Base-by-base conservation (phyloP, 1,140 invertebrate species). In the Microplitis demolitor region DNA sequence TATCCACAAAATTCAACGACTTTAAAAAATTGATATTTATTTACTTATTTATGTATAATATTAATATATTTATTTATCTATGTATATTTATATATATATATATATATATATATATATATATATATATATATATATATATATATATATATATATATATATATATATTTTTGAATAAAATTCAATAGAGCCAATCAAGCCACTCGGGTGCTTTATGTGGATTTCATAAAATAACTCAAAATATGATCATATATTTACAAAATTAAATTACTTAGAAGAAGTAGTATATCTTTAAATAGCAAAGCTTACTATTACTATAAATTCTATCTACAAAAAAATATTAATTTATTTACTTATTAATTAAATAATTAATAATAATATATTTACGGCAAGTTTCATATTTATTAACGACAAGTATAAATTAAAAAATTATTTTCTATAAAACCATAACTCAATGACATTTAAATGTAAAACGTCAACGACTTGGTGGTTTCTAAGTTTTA, bases 401-500 rank as follows among this genome's bases (percentile, higher is more conserved):
- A 54, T n/a, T 14, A 14, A 58, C 56, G 56, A 31, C 24, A 58
- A 58, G 16, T 58, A 33, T n/a, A 24, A 9, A 58, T 9, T 45
- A 45, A 45, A 45, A 45, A 11, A 45, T 45, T 45, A 11, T 9
- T 2, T 2, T 45, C 6, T 45, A 45, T 9, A 45, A 45, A 45
- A 39, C 39, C 24, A 11, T 58, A 58, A 31, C 14, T 24, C 14
- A 24, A 16, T 31, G 16, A 58, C 24, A 24, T 24, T 24, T 58
- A 6, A 24, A 58, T 58, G 56, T 16, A 1, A 58, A 31, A 58
- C 16, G 56, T 58, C 56, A 58, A 58, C 14, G n/a, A 53, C 33
- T 53, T 54, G 34, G 16, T 53, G 16, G 60, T 54, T 24, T 73
- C 81, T 78, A 78, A 82, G 62, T 75, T 78, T 78, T 80, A 82